Evolutionary conservation across 2,888 invertebrate species (phyloP).

Genomic region (Pheosia gnoma): DNA sequence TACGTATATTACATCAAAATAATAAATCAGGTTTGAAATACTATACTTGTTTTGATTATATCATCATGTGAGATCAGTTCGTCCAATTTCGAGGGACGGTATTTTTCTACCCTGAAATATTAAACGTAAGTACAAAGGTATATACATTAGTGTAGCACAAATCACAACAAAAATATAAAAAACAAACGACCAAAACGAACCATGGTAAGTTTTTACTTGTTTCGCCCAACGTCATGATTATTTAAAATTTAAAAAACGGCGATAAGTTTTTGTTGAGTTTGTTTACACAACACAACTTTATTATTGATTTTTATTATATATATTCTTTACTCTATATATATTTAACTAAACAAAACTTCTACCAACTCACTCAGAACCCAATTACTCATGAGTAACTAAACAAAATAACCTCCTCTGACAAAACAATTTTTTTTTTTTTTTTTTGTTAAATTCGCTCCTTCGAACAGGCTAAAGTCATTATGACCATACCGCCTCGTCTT

Average conservation of each 20-base stretch:
- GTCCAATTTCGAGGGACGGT: constrained; percentile 94
- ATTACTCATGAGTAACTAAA: too few relatives aligned
- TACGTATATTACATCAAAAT: too few relatives aligned
- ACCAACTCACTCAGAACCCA: too few relatives aligned
- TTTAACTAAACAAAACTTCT: too few relatives aligned
- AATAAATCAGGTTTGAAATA: too few relatives aligned
- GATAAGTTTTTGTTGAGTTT: neutral
- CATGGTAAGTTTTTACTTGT: constrained; percentile 84
- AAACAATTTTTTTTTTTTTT: too few relatives aligned
- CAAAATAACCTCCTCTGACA: too few relatives aligned
- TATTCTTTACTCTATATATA: too few relatives aligned
- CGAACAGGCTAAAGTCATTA: too few relatives aligned
- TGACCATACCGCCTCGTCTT: too few relatives aligned
- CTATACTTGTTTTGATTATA: constrained; percentile 96
- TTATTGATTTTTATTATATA: too few relatives aligned
- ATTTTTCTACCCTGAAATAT: constrained; percentile 96
- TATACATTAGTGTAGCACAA: neutral
- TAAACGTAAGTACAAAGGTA: neutral
- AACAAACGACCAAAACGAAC: constrained; percentile 59
- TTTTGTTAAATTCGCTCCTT: too few relatives aligned
- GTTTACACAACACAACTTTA: neutral
- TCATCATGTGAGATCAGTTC: constrained; percentile 99
- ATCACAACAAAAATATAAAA: neutral
- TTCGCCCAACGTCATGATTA: constrained; percentile 70
- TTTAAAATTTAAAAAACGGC: neutral